A percentile compares a stretch with the other conserved stretches of the same genome.
Evolutionary conservation across 2,113 vertebrate species (phyloP).

Genomic region (Vicugna pacos): DNA sequence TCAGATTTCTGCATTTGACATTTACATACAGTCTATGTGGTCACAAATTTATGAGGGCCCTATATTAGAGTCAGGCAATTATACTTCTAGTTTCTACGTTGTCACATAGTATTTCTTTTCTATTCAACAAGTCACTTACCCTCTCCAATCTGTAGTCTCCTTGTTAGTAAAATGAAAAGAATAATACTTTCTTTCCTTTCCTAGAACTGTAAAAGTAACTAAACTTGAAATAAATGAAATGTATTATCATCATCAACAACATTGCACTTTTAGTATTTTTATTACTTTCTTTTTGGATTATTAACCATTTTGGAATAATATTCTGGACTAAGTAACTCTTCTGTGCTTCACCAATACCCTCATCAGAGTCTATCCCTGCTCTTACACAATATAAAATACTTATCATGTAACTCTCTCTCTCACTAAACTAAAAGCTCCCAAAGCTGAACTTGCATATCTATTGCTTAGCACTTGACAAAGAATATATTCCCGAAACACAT

Average conservation of each 20-base stretch:
- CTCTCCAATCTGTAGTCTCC: not conserved
- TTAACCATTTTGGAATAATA: conserved; percentile 23
- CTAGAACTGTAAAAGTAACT: not conserved
- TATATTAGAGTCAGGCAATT: not conserved
- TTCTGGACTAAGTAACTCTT: not conserved
- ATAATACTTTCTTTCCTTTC: not conserved
- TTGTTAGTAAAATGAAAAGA: conserved; percentile 4
- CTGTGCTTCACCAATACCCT: not conserved
- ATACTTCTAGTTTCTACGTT: not conserved
- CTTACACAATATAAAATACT: not conserved
- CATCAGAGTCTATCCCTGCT: not conserved
- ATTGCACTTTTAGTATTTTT: not conserved
- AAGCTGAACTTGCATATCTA: not conserved
- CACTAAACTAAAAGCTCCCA: not conserved
- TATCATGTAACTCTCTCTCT: not conserved
- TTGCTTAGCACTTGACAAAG: not conserved
- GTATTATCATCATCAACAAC: not conserved
- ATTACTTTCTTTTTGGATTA: not conserved
- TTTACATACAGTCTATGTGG: not conserved
- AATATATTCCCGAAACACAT: not conserved
- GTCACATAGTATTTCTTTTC: not conserved
- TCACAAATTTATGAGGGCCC: not conserved
- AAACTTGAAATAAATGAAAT: conserved; percentile 5
- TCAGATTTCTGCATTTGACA: not conserved
- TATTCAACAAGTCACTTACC: not conserved